phyloP scores from a whole-genome alignment of 2,797 vertebrate species.

The Synaphobranchus kaupii region DNA sequence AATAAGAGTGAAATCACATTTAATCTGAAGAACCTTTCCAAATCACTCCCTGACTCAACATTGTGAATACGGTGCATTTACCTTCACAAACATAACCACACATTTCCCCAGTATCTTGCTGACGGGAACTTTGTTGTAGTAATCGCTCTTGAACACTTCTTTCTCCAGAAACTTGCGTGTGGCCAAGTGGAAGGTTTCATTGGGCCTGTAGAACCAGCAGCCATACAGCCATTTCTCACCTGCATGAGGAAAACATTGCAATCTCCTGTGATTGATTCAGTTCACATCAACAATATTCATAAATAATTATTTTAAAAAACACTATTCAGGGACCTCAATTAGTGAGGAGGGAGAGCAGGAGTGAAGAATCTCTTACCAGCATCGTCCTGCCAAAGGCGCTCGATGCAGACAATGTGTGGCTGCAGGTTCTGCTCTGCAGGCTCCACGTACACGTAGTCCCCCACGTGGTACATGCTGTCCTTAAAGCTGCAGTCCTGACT shows the following conservation, averaged over 20 bases:
- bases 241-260: conserved; percentile 50
- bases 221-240: conserved; percentile 98
- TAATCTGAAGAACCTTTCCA: not conserved
- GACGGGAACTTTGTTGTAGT: conserved; percentile 96
- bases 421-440: conserved; percentile 90
- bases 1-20: not conserved
- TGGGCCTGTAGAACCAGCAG: conserved; percentile 98
- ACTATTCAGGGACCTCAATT: not conserved
- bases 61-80: conserved; percentile 50
- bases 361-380: conserved; percentile 74
- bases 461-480: conserved; percentile 97
- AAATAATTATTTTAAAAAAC: not conserved
- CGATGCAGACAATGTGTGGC: conserved; percentile 96
- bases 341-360: not conserved
- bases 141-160: conserved; percentile 98
- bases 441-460: conserved; percentile 96
- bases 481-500: conserved; percentile 99
- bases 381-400: conserved; percentile 94
- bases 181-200: conserved; percentile 96
- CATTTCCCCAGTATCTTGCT: conserved; percentile 98
- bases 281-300: not conserved
- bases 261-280: not conserved
- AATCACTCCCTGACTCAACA: conserved; percentile 3
- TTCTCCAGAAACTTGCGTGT: conserved; percentile 98
- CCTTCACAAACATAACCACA: conserved; percentile 99